A percentile compares a stretch with the other conserved stretches of the same genome.
These are phyloP conservation scores for Malurus splendens DNA, from an alignment of 2,797 vertebrate genomes.

Conservation along the genomic window DNA sequence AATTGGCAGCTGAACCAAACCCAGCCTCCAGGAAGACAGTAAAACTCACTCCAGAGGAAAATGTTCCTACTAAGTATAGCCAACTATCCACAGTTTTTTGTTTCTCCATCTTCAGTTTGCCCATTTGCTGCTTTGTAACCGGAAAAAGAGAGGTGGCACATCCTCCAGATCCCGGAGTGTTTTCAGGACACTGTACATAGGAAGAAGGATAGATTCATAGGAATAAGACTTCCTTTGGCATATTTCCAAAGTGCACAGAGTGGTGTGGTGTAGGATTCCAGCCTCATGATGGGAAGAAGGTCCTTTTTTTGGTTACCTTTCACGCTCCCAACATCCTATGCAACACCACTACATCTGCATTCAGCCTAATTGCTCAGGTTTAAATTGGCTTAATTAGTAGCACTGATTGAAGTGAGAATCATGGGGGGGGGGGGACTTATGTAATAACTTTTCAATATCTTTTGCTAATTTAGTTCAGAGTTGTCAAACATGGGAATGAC, in stretches of 20 bases:
- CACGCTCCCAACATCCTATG: neutral
- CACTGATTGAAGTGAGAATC: neutral
- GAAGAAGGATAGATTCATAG: neutral
- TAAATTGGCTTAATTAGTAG: neutral
- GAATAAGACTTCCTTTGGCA: neutral
- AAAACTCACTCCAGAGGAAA: neutral
- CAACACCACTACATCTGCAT: neutral
- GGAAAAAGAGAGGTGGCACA: neutral
- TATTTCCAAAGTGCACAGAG: neutral
- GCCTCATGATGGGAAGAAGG: neutral
- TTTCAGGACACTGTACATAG: neutral
- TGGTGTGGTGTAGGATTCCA: neutral
- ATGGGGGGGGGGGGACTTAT: neutral
- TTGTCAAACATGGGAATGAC: neutral
- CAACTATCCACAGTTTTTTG: neutral
- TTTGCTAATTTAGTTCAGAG: neutral
- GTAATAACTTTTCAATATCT: neutral
- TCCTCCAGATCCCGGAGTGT: neutral
- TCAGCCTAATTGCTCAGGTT: neutral
- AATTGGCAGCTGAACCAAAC: neutral
- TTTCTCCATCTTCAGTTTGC: neutral
- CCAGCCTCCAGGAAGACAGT: neutral
- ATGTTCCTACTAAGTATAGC: neutral
- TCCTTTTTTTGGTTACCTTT: neutral
- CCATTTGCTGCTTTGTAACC: neutral